Evolutionary conservation across 2,888 invertebrate species (phyloP), one percentile per base, ranked within the genome.

Genomic region (Boloria euphrosyne): DNA sequence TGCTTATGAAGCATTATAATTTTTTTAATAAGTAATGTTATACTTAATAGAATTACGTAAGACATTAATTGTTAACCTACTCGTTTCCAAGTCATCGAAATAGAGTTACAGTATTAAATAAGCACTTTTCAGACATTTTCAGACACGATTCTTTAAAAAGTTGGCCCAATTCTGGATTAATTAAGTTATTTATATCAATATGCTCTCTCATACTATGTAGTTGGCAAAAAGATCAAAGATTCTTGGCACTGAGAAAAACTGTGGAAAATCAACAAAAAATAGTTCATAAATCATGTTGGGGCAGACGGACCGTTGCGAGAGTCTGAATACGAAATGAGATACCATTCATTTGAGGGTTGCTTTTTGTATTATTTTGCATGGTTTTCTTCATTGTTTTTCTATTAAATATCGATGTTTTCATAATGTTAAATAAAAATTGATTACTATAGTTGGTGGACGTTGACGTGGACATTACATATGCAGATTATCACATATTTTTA

Each of bases 241-340:
- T 84, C 82, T 86, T 85, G 84, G 84, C 80, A 78, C 72, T 72
- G 71, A 74, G 75, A 71, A 73, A 73, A 79, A 75, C 69, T 72
- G 71, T 78, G 77, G 74, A 82, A 84, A 84, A 86, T 85, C 81
- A 80, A 84, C 83, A 86, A 89, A 89, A 89, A 90, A 86, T 80
- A 72, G 83, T 79, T 75, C 82, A 88, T 91, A 88, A 91, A 91
- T 92, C 90, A 90, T 50, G 75, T 69, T 66, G 73, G 74, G 81
- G 77, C 87, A 86, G 88, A 85, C 91, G 85, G 89, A 83, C 75
- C 78, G 76, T 81, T 79, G 76, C 74, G 78, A 78, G 74, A 74
- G 80, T 75, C 80, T 75, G 89, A 87, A 89, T 89, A 81, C 76
- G 77, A 80, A 88, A 90, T 88, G 86, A 88, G 82, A 74, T 70